Evolutionary conservation across 64 coral and sea anemone genomes (phyloP), one percentile per base, ranked within the genome.

Genomic region (Hydrozoanthus tunicans): DNA sequence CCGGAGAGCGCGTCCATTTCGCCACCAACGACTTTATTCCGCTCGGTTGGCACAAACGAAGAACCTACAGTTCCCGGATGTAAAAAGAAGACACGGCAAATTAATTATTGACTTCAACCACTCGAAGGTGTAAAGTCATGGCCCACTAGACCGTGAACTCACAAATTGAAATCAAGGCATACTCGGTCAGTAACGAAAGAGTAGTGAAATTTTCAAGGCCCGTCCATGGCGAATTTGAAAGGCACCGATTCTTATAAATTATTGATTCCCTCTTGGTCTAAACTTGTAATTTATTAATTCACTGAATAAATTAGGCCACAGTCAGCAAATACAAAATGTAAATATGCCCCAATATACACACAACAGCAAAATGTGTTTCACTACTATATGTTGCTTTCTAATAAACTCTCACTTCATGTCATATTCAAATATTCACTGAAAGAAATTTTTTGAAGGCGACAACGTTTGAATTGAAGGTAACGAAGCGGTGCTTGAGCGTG

Each of bases 221-320:
- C 78, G 83, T 93, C 81, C 95, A 90, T 86, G 77, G 77, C 60
- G 70, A 92, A 78, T 67, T 77, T 71, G 68, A 86, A 96, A 89
- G 78, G 90, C 78, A 90, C 95, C 92, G 81, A 64, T 91, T 90
- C 92, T 93, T 69, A 96, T 96, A 93, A 96, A 96, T 96, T 83
- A 92, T 96, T 96, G 81, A 96, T 96, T 89, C 75, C 95, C 79
- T 91, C 73, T 91, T 56, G 93, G 86, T 94, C 90, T 92, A 94
- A 94, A 91, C 93, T 94, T 94, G 81, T 96, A 93, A 96, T 96
- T 96, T 96, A 96, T 96, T 96, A 93, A 96, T 96, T 93, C 95
- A 88, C 80, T 58, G 95, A 93, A 96, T 96, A 96, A 91, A 96
- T 96, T 96, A 96, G 78, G 75, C 73, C 81, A 90, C 91, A 89